Base-by-base conservation (phyloP, 2,113 vertebrate genomes). In the Dipodomys ordii region DNA sequence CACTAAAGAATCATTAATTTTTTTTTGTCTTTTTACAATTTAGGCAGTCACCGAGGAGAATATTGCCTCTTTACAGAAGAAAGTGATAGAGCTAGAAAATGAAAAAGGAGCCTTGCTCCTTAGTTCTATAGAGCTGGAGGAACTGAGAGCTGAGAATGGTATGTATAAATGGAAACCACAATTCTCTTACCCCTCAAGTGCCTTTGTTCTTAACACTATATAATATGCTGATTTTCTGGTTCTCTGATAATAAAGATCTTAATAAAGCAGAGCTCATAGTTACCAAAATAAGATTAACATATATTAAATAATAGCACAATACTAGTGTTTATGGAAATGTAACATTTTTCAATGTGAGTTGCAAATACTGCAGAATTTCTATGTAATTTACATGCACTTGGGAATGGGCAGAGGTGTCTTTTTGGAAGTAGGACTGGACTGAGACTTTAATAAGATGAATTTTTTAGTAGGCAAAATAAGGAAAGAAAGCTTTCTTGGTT, bases 41-140 rank as follows among this genome's bases (percentile, higher is more conserved):
- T 11, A 22, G 98, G 39, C 71, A 81, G 6, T 69, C 28, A 68
- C 90, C 84, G 98, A 98, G 74, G 96, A 96, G 69, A 97, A 98
- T 93, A 95, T 98, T 83, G 95, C 80, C 87, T 82, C 96, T 92
- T 96, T 98, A 86, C 95, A 93, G 73, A 98, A 98, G 83, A 97
- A 97, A 82, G 90, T 96, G 49, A 30, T 65, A 57, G 87, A 98
- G 79, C 88, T 97, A 80, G 92, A 98, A 92, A 97, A 97, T 69
- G 94, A 93, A 64, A 97, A 91, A 80, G 93, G 79, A 53, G 90
- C 82, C 94, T 96, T 87, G 30, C 90, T 97, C 22, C 87, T 90
- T 92, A 53, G 57, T 79, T 96, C 73, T 84, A 60, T 72, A 88
- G 92, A 93, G 23, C 39, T 97, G 86, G 96, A 97, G 87, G 44